phyloP scores from a whole-genome alignment of 2,888 invertebrate species.

The Diaprepes abbreviatus region DNA sequence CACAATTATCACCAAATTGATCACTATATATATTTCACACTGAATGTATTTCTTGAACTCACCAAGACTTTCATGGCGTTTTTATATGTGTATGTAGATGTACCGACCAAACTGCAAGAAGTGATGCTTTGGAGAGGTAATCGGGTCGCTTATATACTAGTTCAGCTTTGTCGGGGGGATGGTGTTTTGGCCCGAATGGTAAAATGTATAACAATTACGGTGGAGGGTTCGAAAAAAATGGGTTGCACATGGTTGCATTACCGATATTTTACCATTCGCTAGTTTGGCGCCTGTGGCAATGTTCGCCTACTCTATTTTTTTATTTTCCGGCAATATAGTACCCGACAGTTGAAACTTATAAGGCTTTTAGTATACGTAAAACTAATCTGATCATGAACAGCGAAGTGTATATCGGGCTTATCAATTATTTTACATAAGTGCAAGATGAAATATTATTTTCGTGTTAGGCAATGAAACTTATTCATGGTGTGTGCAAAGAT shows the following conservation, averaged over 20 bases:
- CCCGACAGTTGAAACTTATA: slow-evolving; percentile 25
- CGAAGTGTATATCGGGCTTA: background rate
- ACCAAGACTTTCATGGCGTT: slow-evolving; percentile 50
- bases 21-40: slow-evolving; percentile 9
- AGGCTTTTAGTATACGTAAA: slow-evolving; percentile 9
- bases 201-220: slow-evolving; percentile 48
- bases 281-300: slow-evolving; percentile 36
- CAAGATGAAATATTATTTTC: no score
- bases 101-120: slow-evolving; percentile 51
- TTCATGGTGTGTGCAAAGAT: no score
- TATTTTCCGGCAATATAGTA: slow-evolving; percentile 28
- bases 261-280: slow-evolving; percentile 39
- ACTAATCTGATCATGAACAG: background rate
- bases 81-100: slow-evolving; percentile 32
- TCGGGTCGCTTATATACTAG: slow-evolving; percentile 45
- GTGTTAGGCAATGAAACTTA: no score
- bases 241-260: slow-evolving; percentile 47
- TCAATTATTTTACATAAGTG: background rate
- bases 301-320: slow-evolving; percentile 44
- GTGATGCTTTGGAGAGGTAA: slow-evolving; percentile 49
- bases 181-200: slow-evolving; percentile 39
- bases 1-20: slow-evolving; percentile 1
- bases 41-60: slow-evolving; percentile 39
- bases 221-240: slow-evolving; percentile 47
- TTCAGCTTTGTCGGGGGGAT: slow-evolving; percentile 34